phyloP scores from a whole-genome alignment of 2,888 invertebrate genomes.

The Hydrotaea cyrtoneurina region DNA sequence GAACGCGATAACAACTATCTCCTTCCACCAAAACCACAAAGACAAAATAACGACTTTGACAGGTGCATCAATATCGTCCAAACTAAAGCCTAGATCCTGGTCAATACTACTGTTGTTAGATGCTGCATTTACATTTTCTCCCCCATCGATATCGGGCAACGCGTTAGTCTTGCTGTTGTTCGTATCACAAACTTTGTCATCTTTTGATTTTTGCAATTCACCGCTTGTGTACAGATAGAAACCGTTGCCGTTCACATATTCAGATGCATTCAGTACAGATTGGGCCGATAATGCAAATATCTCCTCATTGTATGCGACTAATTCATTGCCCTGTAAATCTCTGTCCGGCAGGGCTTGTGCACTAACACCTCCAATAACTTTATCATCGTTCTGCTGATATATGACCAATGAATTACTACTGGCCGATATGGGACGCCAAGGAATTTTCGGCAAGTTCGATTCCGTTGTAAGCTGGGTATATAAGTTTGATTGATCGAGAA shows the following conservation, averaged over 20 bases:
- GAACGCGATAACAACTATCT: conserved; percentile 88
- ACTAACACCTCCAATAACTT: conserved; percentile 52
- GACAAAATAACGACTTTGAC: conserved; percentile 87
- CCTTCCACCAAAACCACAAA: conserved; percentile 92
- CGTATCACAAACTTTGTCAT: conserved; percentile 62
- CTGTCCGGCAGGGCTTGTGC: conserved; percentile 36
- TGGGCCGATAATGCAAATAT: conserved; percentile 84
- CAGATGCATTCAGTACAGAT: conserved; percentile 88
- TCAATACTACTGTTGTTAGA: conserved; percentile 63
- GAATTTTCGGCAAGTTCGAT: conserved; percentile 81
- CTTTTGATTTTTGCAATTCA: conserved; percentile 70
- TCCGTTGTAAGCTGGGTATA: conserved; percentile 78
- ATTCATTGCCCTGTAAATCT: conserved; percentile 70
- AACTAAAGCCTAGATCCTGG: conserved; percentile 76
- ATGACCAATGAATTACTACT: conserved; percentile 80
- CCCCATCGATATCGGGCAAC: conserved; percentile 53
- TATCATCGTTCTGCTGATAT: conserved; percentile 69
- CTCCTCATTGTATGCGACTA: conserved; percentile 79
- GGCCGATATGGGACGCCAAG: conserved; percentile 89
- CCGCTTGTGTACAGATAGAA: conserved; percentile 87
- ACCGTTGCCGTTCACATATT: conserved; percentile 89
- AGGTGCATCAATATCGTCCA: conserved; percentile 83
- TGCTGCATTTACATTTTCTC: conserved; percentile 70
- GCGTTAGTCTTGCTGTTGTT: conserved; percentile 53
- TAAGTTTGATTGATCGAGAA: conserved; percentile 75